Conservation (phyloP, 53 echinoderm and acorn worm genomes). For the Holothuria leucospilota region DNA sequence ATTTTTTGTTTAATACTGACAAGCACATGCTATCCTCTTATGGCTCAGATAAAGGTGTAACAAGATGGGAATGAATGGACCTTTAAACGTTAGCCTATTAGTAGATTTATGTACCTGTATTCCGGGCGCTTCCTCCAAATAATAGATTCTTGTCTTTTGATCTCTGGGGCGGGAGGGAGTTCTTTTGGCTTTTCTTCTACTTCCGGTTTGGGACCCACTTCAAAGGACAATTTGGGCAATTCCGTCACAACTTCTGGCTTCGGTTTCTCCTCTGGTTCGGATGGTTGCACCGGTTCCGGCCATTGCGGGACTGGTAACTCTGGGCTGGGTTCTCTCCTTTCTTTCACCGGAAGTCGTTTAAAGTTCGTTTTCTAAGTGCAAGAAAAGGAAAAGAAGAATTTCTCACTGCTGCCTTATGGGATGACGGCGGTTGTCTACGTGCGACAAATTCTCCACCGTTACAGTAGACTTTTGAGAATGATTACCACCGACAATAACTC, state of each 20-base stretch:
- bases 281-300: slow-evolving; percentile 13
- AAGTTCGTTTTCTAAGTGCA: slow-evolving; percentile 25
- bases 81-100: too few species aligned
- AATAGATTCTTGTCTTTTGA: slow-evolving; percentile 69
- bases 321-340: slow-evolving; percentile 7
- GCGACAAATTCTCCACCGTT: too few species aligned
- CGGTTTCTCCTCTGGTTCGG: background rate
- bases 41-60: too few species aligned
- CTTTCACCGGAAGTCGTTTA: slow-evolving; percentile 48
- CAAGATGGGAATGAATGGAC: too few species aligned
- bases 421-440: too few species aligned
- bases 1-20: too few species aligned
- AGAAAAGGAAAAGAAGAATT: background rate
- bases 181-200: slow-evolving; percentile 33
- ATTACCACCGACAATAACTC: too few species aligned
- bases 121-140: slow-evolving; percentile 62
- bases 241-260: slow-evolving; percentile 40
- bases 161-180: slow-evolving; percentile 15
- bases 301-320: slow-evolving; percentile 31
- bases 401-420: too few species aligned
- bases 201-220: slow-evolving; percentile 50
- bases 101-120: background rate
- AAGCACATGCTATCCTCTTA: too few species aligned
- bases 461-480: too few species aligned
- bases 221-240: slow-evolving; percentile 4